Evolutionary conservation across 2,888 invertebrate species (phyloP).

Genomic region (Linyphia triangularis): DNA sequence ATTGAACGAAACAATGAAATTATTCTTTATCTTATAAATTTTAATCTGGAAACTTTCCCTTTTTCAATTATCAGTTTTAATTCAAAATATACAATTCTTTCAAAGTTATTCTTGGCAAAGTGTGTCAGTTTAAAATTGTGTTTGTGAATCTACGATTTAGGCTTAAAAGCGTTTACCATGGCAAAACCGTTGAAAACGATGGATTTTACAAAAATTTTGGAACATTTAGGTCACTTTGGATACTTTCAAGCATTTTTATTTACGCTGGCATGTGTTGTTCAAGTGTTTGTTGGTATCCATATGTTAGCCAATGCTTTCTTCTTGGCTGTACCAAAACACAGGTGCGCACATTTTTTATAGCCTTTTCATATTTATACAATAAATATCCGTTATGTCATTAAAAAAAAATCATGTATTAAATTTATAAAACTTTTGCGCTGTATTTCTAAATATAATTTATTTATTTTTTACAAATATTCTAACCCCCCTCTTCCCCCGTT

Average conservation of each 20-base stretch:
- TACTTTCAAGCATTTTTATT: conserved; percentile 83
- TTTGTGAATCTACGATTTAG: not conserved
- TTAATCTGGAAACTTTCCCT: not conserved
- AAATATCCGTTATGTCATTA: not conserved
- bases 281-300: conserved; percentile 84
- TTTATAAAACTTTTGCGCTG: too few relatives aligned
- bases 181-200: conserved; percentile 78
- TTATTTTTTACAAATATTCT: not conserved
- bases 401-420: not conserved
- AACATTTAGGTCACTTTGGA: conserved; percentile 84
- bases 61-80: not conserved
- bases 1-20: not conserved
- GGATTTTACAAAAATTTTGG: conserved; percentile 84
- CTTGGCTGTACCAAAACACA: conserved; percentile 83
- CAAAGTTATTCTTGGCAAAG: not conserved
- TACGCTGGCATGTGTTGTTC: conserved; percentile 83
- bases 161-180: not conserved
- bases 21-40: not conserved
- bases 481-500: not conserved
- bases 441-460: not conserved
- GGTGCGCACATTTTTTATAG: conserved; percentile 80
- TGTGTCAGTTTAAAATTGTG: not conserved
- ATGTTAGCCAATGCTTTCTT: conserved; percentile 84
- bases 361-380: not conserved
- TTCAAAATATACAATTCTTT: not conserved